Conservation (phyloP, 2,113 vertebrate genomes). For the Pithys albifrons region DNA sequence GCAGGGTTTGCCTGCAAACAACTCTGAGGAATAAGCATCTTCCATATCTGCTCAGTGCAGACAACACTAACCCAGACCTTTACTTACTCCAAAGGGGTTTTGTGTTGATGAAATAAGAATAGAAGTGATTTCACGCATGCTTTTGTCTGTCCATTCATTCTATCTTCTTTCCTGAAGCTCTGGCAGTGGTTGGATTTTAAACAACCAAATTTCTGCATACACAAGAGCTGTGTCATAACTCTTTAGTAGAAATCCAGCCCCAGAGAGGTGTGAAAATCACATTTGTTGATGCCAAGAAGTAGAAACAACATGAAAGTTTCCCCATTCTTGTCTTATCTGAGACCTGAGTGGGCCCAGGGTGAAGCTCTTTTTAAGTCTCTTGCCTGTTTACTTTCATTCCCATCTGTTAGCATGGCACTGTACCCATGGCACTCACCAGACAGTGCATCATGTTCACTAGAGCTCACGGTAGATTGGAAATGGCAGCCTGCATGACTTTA, state of each 20-base stretch:
- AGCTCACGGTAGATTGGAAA: slow-evolving; percentile 33
- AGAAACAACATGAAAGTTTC: background rate
- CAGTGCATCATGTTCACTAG: background rate
- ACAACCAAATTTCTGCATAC: background rate
- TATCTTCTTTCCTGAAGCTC: background rate
- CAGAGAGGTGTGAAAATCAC: background rate
- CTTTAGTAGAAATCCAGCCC: background rate
- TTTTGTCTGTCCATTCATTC: background rate
- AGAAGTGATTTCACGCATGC: background rate
- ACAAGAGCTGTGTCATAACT: background rate
- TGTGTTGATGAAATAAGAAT: rapidly evolving
- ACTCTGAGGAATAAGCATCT: background rate
- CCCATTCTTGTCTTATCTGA: background rate
- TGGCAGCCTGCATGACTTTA: slow-evolving; percentile 35
- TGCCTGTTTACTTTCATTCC: background rate
- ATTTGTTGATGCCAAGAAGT: background rate
- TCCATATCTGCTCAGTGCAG: background rate
- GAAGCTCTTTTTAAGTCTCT: background rate
- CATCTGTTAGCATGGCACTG: background rate
- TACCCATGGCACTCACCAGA: background rate
- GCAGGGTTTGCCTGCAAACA: background rate
- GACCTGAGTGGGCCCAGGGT: background rate
- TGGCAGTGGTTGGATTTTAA: background rate
- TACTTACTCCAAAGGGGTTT: background rate
- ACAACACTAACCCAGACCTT: background rate